Evolutionary conservation across 2,888 invertebrate species (phyloP).

Genomic region (Alsophila aescularia): DNA sequence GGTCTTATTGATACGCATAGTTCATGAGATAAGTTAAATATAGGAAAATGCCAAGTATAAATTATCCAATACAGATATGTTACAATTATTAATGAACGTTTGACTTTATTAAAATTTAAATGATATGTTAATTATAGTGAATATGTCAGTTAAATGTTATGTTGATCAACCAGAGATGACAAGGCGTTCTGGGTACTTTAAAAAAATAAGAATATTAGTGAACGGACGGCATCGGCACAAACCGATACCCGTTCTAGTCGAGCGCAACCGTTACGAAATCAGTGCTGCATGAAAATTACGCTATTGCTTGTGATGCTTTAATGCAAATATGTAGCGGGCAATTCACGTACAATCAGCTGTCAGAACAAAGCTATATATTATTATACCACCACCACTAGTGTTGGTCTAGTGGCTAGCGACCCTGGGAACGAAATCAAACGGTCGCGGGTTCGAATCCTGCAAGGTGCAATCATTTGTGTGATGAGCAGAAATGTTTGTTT

Average conservation of each 20-base stretch:
- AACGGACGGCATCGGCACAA: conserved; percentile 53
- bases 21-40: conserved; percentile 78
- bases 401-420: too few species aligned
- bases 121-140: not conserved
- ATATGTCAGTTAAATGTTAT: not conserved
- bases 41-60: conserved; percentile 68
- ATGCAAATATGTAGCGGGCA: conserved; percentile 14
- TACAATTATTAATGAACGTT: not conserved
- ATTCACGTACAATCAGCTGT: not conserved
- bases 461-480: too few species aligned
- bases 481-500: too few species aligned
- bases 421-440: too few species aligned
- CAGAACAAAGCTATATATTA: too few species aligned
- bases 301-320: conserved; percentile 28
- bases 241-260: conserved; percentile 81
- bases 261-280: conserved; percentile 83
- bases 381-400: too few species aligned
- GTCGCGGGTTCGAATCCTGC: too few species aligned
- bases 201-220: conserved; percentile 60
- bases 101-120: not conserved
- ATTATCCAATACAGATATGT: conserved; percentile 29
- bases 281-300: conserved; percentile 79
- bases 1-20: conserved; percentile 73
- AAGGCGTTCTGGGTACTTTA: not conserved
- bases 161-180: not conserved